A percentile compares a stretch with the other conserved stretches of the same genome.
These are phyloP conservation scores for Hemicentrotus pulcherrimus DNA, from an alignment of 35 echinoderm and acorn worm genomes.

Conservation along the genomic window DNA sequence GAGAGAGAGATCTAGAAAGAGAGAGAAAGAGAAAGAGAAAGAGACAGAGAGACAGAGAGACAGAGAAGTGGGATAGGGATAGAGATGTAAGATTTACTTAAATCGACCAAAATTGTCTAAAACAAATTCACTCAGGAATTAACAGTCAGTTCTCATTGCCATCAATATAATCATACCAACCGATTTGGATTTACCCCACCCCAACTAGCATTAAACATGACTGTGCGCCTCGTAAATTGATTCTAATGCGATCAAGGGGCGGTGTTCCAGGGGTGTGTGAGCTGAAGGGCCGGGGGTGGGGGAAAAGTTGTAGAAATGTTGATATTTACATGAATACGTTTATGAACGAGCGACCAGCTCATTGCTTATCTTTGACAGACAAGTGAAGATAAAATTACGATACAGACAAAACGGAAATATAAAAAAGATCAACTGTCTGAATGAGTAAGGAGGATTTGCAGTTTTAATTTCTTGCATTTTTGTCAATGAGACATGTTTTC, in stretches of 20 bases:
- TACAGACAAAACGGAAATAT: no score
- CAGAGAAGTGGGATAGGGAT: background rate
- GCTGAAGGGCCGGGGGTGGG: background rate
- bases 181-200: background rate
- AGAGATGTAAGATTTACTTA: background rate
- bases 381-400: background rate
- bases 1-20: background rate
- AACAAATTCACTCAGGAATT: background rate
- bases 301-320: no score
- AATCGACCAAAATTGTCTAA: background rate
- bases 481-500: no score
- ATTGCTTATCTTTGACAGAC: background rate
- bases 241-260: background rate
- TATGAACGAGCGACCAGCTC: no score
- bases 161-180: background rate
- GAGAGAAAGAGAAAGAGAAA: background rate
- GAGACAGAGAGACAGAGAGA: background rate
- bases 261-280: background rate
- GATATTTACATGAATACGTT: no score
- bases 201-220: background rate
- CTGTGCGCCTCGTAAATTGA: background rate
- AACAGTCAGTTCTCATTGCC: background rate
- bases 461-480: no score
- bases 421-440: no score
- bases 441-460: no score